Base-by-base conservation (phyloP, 1,140 invertebrate species). In the Micrasema longulum region DNA sequence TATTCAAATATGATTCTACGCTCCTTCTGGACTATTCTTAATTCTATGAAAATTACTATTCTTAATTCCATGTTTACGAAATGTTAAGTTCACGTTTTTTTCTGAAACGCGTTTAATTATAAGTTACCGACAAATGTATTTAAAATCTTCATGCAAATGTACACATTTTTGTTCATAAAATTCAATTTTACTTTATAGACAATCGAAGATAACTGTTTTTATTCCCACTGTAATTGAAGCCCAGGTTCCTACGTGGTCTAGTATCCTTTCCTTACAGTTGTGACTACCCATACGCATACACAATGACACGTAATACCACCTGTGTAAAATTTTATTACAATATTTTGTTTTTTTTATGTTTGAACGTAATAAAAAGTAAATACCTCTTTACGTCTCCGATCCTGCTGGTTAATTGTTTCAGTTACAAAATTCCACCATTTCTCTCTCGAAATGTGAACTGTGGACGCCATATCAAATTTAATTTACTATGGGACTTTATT, bases 281-380 rank as follows among this genome's bases (percentile, higher is more conserved):
- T 16, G 31, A 18, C 10, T 60, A 22, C n/a, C 12, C 50, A 22
- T 11, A 26, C n/a, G n/a, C n/a, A n/a, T n/a, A n/a, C n/a, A 31
- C 12, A 18, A 5, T 60, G 62, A 66, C 64, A 52, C 48, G 20
- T 52, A 31, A 31, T 31, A 66, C 22, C 41, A 66, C 31, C 47
- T 66, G 31, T 52, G 35, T 68, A 55, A 68, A 68, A 68, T 68
- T 55, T 68, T 68, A 68, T 57, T 43, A 50, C 66, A 55, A 35
- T 68, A 68, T 68, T 68, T 68, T 10, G 26, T 68, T 16, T 45
- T 26, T 57, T 60, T 60, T 60, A 60, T 60, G 36, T 16, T 16
- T 18, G 36, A 43, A n/a, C 50, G 14, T 57, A 68, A 57, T 68
- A 68, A 68, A 68, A 68, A 57, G 26, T 35, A 48, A 66, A 68